Conservation (phyloP, 2,888 invertebrate species). For the Luperina testacea region DNA sequence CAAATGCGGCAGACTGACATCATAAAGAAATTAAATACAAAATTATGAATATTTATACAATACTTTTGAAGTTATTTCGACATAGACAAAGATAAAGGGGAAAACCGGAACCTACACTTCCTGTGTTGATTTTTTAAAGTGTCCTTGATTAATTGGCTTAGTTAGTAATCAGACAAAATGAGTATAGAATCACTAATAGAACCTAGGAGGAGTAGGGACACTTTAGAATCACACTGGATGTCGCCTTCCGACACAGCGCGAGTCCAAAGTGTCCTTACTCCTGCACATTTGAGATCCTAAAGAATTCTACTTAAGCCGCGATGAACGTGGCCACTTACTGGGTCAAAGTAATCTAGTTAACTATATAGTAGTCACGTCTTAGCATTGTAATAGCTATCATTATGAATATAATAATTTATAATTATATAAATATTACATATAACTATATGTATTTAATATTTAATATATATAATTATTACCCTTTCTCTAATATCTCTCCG, state of each 20-base stretch:
- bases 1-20: neutral
- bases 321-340: neutral
- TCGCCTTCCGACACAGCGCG: neutral
- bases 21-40: neutral
- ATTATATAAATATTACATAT: no score
- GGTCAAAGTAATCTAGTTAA: no score
- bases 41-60: neutral
- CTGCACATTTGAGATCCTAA: neutral
- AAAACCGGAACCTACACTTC: neutral
- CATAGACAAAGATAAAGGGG: no score
- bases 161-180: neutral
- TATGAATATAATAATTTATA: no score
- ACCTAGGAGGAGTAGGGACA: no score
- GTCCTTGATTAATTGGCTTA: neutral
- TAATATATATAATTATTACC: no score
- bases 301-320: neutral
- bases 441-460: no score
- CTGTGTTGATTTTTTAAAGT: neutral
- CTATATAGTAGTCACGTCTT: no score
- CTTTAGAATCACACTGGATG: no score
- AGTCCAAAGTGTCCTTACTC: neutral
- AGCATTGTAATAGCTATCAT: no score
- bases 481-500: no score
- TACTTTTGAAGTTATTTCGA: neutral
- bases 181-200: neutral